Evolutionary conservation across 2,888 invertebrate species (phyloP).

Genomic region (Drosophila subquinaria): DNA sequence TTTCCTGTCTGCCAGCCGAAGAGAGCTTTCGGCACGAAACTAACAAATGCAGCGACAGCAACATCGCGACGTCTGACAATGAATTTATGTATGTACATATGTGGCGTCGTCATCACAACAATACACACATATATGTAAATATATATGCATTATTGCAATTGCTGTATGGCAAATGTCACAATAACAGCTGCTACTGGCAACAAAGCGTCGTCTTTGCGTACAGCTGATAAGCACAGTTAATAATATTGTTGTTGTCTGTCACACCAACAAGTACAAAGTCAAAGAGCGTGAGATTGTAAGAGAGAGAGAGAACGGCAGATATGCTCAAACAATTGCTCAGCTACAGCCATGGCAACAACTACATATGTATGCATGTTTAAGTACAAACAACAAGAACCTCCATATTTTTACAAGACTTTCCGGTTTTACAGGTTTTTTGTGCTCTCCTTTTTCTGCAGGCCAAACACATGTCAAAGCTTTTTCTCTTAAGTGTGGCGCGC

Average conservation of each 20-base stretch:
- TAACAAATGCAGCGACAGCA: constrained; percentile 23
- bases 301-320: constrained; percentile 4
- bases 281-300: not conserved
- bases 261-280: constrained; percentile 19
- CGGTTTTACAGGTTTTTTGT: constrained; percentile 70
- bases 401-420: constrained; percentile 63
- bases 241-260: constrained; percentile 23
- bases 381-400: constrained; percentile 36
- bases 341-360: constrained; percentile 42
- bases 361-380: not conserved
- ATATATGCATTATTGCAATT: constrained; percentile 22
- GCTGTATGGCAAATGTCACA: constrained; percentile 8
- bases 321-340: constrained; percentile 49
- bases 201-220: constrained; percentile 28
- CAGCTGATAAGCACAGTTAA: constrained; percentile 78
- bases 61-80: constrained; percentile 20
- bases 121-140: not conserved
- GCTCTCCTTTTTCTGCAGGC: constrained; percentile 5
- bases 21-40: constrained; percentile 23
- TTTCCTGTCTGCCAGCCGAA: constrained; percentile 55
- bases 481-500: constrained; percentile 55
- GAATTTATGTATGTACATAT: constrained; percentile 22
- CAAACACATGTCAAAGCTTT: constrained; percentile 52
- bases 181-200: constrained; percentile 62
- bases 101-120: constrained; percentile 27